Base-by-base conservation (phyloP, 1,140 invertebrate species). In the Acyrthosiphon pisum region DNA sequence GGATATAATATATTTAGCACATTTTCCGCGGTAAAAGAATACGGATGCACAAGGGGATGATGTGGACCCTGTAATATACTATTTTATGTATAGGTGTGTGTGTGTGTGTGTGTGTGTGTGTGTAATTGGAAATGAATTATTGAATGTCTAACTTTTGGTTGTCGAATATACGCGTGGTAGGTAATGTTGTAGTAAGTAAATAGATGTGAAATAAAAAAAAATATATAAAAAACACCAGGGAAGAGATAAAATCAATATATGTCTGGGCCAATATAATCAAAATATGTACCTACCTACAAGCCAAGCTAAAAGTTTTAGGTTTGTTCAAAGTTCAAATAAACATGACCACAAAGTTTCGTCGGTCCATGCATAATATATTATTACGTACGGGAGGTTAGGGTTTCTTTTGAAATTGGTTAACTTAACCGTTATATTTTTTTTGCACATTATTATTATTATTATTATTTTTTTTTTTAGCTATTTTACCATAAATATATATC, bases 301-400 rank as follows among this genome's bases (percentile, higher is more conserved):
- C 26, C 35, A 6, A 50, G 87, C 20, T 53, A 53, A 86, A 53
- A 89, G 48, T 53, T 89, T 53, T 89, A 4, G 9, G 87, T 53
- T 35, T 35, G 87, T 53, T 53, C 48, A 53, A 11, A 89, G 48
- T 89, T 89, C 46, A 53, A 89, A 89, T 50, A 89, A 89, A 53
- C 30, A 89, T 14, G 87, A 89, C 46, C 87, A 89, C 87, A 50
- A 53, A 89, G 48, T 89, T 89, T 37, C 9, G 30, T 20, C n/a
- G 22, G 35, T 11, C 1, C 87, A 37, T 89, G 48, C 48, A 89
- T 89, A 89, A 89, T 89, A 53, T 37, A 89, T 89, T 50, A 89
- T 89, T 53, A 53, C 6, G 20, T 35, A n/a, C 46, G 46, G 20
- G 46, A 87, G 41, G 44, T 88, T 88, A 89, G 35, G 8, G 46